A percentile compares a stretch with the other conserved stretches of the same genome.
Evolutionary conservation across 2,113 vertebrate species (phyloP).

Genomic region (Sylvia atricapilla): DNA sequence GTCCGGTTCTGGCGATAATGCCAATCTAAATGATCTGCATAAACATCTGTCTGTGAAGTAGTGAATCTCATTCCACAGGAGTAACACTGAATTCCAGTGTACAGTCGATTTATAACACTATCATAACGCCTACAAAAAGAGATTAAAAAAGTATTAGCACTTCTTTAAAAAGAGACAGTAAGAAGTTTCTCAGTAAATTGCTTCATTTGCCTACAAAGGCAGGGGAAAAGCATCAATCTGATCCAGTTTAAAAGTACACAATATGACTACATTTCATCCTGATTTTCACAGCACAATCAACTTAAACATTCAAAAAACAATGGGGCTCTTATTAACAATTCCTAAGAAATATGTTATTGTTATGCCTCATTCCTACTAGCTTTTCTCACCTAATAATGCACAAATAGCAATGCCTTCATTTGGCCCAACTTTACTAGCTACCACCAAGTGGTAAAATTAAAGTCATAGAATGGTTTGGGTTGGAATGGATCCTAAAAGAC

Average conservation of each 20-base stretch:
- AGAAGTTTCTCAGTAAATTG: background rate
- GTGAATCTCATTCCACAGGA: slow-evolving; percentile 98
- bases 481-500: background rate
- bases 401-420: fast-evolving
- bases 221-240: background rate
- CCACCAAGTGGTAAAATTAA: background rate
- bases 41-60: slow-evolving; percentile 92
- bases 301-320: background rate
- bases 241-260: background rate
- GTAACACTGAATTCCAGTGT: slow-evolving; percentile 98
- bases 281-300: background rate
- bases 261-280: background rate
- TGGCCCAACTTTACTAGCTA: background rate
- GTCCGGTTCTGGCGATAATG: slow-evolving; percentile 97
- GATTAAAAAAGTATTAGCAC: background rate
- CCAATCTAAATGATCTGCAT: slow-evolving; percentile 98
- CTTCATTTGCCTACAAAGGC: background rate
- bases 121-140: slow-evolving; percentile 83
- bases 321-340: background rate
- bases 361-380: background rate
- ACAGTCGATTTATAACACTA: slow-evolving; percentile 89
- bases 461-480: background rate
- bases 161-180: background rate
- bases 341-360: fast-evolving
- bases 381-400: background rate